Evolutionary conservation across 2,113 vertebrate genomes (phyloP), one percentile per base, ranked within the genome.

Genomic region (Phylloscopus whistleri): DNA sequence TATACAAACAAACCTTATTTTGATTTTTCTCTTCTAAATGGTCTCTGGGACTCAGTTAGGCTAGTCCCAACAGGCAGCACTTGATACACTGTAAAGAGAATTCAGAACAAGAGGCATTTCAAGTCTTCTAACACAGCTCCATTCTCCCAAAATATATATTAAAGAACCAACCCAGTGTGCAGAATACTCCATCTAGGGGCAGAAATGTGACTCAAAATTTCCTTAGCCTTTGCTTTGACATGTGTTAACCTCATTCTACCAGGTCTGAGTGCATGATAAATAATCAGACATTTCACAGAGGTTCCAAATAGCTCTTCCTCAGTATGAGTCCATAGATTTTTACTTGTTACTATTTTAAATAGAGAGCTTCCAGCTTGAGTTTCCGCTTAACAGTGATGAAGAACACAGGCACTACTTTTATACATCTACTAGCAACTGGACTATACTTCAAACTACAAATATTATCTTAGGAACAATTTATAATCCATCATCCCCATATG

Each of bases 101-200:
- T 94, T 96, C 91, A 93, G 92, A 96, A 95, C 90, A 96, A 96
- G 95, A 90, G 72, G 87, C 84, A 94, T 95, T 95, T 95, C 89
- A 95, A 95, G 66, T 59, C 92, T 89, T 79, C 89, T 89, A 96
- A 93, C 82, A 96, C 89, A 94, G 95, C 85, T 94, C 52, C 89
- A 94, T 96, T 96, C 88, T 97, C 84, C 56, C 73, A 37, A 94
- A 77, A 93, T 74, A 74, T 39, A 89, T 56, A 30, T 30, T 15
- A 6, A 53, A 58, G 62, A 62, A 28, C 2, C 37, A 49, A 79
- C 49, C 10, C 66, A 69, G 85, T 35, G 72, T 93, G 96, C 93
- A 96, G 84, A 94, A 94, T 28, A 91, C 96, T 96, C 98, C 98
- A 96, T 93, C 98, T 98, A 97, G 97, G 93, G 97, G 98, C 88